Percentiles rank a stretch among this genome's conserved stretches.
These are phyloP conservation scores for Zootoca vivipara DNA, from an alignment of 2,113 vertebrate genomes.

Conservation along the genomic window DNA sequence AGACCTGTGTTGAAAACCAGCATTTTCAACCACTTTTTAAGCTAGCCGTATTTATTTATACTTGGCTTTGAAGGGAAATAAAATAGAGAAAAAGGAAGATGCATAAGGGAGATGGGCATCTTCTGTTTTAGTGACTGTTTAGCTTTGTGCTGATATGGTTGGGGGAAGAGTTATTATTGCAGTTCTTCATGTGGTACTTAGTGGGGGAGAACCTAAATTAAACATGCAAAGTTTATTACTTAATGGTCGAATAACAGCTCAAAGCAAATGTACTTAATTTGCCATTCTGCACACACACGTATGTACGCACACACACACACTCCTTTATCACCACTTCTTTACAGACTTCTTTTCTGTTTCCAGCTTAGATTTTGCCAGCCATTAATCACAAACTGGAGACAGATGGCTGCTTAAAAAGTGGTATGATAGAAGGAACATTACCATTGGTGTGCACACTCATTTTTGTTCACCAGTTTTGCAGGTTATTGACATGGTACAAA, in stretches of 20 bases:
- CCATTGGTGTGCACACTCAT: neutral
- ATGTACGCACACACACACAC: neutral
- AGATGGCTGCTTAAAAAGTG: neutral
- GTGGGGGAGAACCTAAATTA: constrained; percentile 43
- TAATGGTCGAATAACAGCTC: constrained; percentile 34
- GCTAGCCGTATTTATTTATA: neutral
- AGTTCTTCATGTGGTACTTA: constrained; percentile 44
- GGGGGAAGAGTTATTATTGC: constrained; percentile 48
- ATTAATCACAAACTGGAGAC: neutral
- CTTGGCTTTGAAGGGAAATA: neutral
- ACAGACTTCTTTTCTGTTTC: neutral
- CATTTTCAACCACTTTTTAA: neutral
- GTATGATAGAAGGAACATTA: neutral
- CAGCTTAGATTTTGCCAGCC: neutral
- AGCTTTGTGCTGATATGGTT: constrained; percentile 28
- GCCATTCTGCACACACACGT: neutral
- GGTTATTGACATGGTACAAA: constrained; percentile 5
- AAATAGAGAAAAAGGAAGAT: neutral
- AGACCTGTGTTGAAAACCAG: neutral
- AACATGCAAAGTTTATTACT: constrained; percentile 53
- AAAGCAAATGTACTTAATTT: constrained; percentile 31
- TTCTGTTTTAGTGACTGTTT: neutral
- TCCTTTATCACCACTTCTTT: neutral
- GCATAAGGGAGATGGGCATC: neutral
- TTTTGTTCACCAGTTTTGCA: neutral